A percentile compares a stretch with the other conserved stretches of the same genome.
These are phyloP conservation scores for Brienomyrus brachyistius DNA, from an alignment of 2,113 vertebrate genomes.

Conservation along the genomic window DNA sequence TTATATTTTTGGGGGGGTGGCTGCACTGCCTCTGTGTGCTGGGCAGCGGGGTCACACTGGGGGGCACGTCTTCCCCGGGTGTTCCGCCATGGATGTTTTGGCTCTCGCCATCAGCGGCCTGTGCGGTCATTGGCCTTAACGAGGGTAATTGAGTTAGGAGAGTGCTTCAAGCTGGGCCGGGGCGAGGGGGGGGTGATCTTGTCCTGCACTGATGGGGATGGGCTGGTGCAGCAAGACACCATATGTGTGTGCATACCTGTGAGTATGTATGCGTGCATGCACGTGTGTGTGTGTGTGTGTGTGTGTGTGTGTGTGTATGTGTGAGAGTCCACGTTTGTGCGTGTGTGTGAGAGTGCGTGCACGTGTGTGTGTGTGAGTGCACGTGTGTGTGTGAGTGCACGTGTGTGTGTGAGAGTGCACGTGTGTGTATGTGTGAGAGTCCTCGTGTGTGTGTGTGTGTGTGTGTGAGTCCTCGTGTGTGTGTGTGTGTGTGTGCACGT, in stretches of 20 bases:
- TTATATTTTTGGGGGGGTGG: not conserved
- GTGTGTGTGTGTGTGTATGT: too few species aligned
- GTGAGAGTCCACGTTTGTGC: too few species aligned
- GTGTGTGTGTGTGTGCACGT: too few species aligned
- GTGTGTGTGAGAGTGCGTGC: too few species aligned
- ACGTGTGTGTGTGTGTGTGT: too few species aligned
- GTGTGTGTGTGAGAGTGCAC: too few species aligned
- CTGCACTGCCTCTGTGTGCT: not conserved
- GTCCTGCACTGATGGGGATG: not conserved
- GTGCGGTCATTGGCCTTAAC: constrained; percentile 43
- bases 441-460: too few species aligned
- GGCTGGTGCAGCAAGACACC: not conserved
- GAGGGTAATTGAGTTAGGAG: constrained; percentile 53
- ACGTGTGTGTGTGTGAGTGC: too few species aligned
- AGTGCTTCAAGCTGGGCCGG: constrained; percentile 34
- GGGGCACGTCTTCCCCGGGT: constrained; percentile 36
- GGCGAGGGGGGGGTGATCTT: not conserved
- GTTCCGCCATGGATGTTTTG: constrained; percentile 34
- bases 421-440: too few species aligned
- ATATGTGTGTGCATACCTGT: not conserved
- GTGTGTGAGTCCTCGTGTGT: too few species aligned
- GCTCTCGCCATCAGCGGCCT: constrained; percentile 34
- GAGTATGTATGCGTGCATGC: not conserved
- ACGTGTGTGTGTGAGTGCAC: too few species aligned
- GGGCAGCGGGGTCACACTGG: not conserved